Percentiles rank a stretch among this genome's conserved stretches.
Evolutionary conservation across 2,797 vertebrate genomes (phyloP).

Genomic region (Sus cebifrons): DNA sequence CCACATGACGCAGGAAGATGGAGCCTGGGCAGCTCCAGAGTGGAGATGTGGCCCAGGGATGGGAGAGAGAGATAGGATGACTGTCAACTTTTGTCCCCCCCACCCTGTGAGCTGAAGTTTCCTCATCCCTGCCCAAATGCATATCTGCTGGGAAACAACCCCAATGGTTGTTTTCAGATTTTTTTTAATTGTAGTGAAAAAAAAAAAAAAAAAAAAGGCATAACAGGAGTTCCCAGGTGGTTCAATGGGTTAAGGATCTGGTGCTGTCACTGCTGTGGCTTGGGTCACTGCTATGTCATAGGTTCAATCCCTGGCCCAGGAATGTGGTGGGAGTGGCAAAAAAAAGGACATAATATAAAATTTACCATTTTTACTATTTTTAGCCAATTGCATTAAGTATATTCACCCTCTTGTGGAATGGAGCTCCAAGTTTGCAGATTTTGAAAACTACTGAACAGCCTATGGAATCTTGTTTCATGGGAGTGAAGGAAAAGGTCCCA

Average conservation of each 20-base stretch:
- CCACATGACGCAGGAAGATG: background rate
- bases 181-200: background rate
- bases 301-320: no score
- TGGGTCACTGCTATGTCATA: no score
- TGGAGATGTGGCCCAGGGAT: no score
- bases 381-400: background rate
- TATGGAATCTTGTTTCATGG: background rate
- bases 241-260: no score
- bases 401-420: background rate
- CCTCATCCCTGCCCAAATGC: background rate
- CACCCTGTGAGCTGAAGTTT: no score
- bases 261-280: no score
- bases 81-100: background rate
- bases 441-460: background rate
- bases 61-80: background rate
- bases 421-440: background rate
- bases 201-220: no score
- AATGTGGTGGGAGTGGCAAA: no score
- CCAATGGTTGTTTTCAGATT: background rate
- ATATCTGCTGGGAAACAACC: background rate
- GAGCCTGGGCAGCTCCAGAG: background rate
- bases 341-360: background rate
- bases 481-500: background rate
- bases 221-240: no score
- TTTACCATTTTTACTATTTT: background rate